A percentile compares a stretch with the other conserved stretches of the same genome.
Conservation (phyloP, 2,113 vertebrate species). For the Camelus dromedarius region DNA sequence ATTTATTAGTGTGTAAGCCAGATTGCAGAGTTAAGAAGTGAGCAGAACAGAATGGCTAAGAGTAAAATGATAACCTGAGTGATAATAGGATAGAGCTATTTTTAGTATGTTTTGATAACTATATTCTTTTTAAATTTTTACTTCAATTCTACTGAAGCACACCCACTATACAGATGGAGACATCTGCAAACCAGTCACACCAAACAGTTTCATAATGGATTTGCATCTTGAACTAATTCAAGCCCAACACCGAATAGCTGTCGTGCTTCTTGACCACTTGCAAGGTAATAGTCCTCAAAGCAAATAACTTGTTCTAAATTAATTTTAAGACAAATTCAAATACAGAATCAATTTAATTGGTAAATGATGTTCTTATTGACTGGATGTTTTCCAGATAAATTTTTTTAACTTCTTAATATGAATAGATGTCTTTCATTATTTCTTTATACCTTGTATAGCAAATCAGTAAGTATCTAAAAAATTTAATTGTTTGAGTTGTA, state of each 20-base stretch:
- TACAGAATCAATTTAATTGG: not conserved
- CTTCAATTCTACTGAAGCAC: conserved; percentile 74
- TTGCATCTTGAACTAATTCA: conserved; percentile 93
- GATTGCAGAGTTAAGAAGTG: not conserved
- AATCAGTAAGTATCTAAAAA: conserved; percentile 19
- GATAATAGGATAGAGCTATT: not conserved
- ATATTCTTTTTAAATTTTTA: conserved; percentile 73
- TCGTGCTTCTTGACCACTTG: conserved; percentile 89
- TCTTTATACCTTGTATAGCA: conserved; percentile 3
- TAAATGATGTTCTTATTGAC: conserved; percentile 39
- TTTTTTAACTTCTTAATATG: conserved; percentile 50
- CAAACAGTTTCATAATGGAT: conserved; percentile 88
- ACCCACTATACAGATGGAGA: conserved; percentile 39
- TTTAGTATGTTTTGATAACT: conserved; percentile 68
- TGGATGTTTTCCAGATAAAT: not conserved
- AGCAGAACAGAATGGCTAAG: conserved; percentile 26
- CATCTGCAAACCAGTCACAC: conserved; percentile 66
- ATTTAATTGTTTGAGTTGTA: conserved; percentile 5
- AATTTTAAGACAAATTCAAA: not conserved
- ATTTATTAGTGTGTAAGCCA: not conserved
- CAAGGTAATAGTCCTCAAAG: conserved; percentile 87
- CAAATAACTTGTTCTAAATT: conserved; percentile 30
- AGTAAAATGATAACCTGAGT: conserved; percentile 10
- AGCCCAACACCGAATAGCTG: conserved; percentile 91
- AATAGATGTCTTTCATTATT: conserved; percentile 9